Percentiles rank a stretch among this genome's conserved stretches.
Conservation (phyloP, 2,797 vertebrate species). For the Limnodromus scolopaceus region DNA sequence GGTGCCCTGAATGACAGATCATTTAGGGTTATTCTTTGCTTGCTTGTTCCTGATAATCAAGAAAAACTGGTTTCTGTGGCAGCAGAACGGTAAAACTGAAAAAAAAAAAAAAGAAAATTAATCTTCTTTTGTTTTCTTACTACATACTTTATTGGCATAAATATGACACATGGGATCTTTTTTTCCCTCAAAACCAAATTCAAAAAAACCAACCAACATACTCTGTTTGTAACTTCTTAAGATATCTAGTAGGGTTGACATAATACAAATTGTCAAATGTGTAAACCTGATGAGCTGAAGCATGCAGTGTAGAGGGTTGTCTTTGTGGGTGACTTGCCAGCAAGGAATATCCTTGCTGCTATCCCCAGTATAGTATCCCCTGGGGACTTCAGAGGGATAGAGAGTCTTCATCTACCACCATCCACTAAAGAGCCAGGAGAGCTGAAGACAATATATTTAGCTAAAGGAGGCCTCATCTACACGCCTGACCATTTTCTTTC, state of each 20-base stretch:
- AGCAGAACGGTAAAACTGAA: neutral
- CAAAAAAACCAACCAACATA: neutral
- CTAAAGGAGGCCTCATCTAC: neutral
- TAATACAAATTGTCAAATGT: neutral
- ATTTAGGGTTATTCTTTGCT: neutral
- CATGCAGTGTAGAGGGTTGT: neutral
- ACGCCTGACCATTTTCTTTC: neutral
- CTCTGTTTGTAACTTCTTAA: neutral
- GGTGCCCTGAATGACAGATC: neutral
- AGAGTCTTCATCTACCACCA: neutral
- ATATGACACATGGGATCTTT: neutral
- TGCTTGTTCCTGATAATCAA: constrained; percentile 27
- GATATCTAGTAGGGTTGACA: neutral
- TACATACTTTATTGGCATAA: neutral
- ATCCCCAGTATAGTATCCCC: too few species aligned
- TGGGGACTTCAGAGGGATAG: neutral
- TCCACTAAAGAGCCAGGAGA: neutral
- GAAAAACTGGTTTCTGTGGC: constrained; percentile 49
- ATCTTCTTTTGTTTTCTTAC: neutral
- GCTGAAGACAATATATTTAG: neutral
- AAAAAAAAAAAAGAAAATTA: neutral
- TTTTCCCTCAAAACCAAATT: neutral
- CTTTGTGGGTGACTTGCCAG: neutral
- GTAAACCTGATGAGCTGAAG: neutral
- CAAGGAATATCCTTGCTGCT: neutral